Percentiles rank a stretch among this genome's conserved stretches.
These are phyloP conservation scores for Actinia tenebrosa DNA, from an alignment of 64 coral and sea anemone genomes.

Conservation along the genomic window DNA sequence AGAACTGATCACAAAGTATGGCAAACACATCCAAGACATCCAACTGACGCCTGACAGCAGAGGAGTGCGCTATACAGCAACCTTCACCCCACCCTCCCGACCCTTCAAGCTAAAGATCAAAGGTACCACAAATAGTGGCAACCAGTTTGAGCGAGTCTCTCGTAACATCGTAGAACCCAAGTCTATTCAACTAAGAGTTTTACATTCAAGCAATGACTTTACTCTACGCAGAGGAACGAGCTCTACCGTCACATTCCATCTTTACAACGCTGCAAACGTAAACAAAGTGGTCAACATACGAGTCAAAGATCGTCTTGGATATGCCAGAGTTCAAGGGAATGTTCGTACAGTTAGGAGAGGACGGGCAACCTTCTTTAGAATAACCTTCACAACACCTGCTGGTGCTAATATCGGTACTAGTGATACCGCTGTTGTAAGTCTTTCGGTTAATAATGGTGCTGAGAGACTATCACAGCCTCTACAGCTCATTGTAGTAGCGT, in stretches of 20 bases:
- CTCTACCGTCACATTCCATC: slow-evolving; percentile 21
- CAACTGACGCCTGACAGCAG: slow-evolving; percentile 2
- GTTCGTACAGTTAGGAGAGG: background rate
- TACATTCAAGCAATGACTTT: slow-evolving; percentile 42
- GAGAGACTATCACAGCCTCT: background rate
- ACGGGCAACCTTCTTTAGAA: background rate
- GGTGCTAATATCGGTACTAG: slow-evolving; percentile 20
- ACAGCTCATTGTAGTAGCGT: slow-evolving; percentile 9
- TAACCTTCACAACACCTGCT: slow-evolving; percentile 17
- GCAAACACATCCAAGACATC: slow-evolving; percentile 30
- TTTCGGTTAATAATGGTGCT: background rate
- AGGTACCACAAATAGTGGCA: slow-evolving; percentile 45
- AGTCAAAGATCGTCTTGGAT: slow-evolving; percentile 23
- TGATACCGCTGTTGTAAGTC: slow-evolving; percentile 21
- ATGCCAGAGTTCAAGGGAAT: background rate
- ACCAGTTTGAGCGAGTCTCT: slow-evolving; percentile 60
- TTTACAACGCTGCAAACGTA: slow-evolving; percentile 6
- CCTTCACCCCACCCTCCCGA: slow-evolving; percentile 31
- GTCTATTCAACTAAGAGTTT: slow-evolving; percentile 27
- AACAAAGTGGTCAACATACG: slow-evolving; percentile 15
- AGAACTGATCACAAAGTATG: slow-evolving; percentile 57
- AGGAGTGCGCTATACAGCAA: slow-evolving; percentile 48
- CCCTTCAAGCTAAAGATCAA: slow-evolving; percentile 47
- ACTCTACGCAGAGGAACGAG: slow-evolving; percentile 41
- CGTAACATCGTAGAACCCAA: slow-evolving; percentile 53